A percentile compares a stretch with the other conserved stretches of the same genome.
phyloP scores from a whole-genome alignment of 2,888 invertebrate genomes.

The Cantharis flavilabris region DNA sequence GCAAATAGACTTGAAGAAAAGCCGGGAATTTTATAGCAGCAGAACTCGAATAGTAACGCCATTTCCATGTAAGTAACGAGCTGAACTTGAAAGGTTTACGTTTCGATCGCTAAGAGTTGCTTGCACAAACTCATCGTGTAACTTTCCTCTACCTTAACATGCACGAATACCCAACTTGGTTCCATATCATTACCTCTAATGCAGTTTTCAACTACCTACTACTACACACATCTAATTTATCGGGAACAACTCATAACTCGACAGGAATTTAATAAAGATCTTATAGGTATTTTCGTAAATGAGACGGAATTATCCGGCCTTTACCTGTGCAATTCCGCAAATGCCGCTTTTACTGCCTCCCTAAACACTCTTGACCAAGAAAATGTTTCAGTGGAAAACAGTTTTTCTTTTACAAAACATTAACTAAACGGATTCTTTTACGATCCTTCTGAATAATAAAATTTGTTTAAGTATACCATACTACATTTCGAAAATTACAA shows the following conservation, averaged over 20 bases:
- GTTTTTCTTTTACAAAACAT: constrained; percentile 4
- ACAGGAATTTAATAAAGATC: constrained; percentile 36
- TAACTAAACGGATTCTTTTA: neutral
- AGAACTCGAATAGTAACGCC: constrained; percentile 32
- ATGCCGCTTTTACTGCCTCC: constrained; percentile 19
- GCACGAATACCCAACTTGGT: constrained; percentile 37
- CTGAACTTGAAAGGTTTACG: constrained; percentile 29
- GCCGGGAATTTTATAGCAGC: constrained; percentile 28
- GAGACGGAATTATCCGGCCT: constrained; percentile 26
- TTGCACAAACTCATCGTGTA: constrained; percentile 33
- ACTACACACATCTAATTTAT: constrained; percentile 35
- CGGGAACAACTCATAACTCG: constrained; percentile 32
- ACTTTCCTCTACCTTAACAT: constrained; percentile 28
- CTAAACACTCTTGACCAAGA: constrained; percentile 18
- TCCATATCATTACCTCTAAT: constrained; percentile 40
- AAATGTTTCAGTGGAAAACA: neutral
- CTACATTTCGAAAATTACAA: neutral
- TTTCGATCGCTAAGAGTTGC: constrained; percentile 29
- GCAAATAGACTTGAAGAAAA: constrained; percentile 31
- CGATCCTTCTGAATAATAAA: neutral
- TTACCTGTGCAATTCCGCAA: constrained; percentile 29
- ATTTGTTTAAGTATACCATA: neutral
- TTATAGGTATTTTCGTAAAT: constrained; percentile 29
- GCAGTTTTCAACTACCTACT: constrained; percentile 41
- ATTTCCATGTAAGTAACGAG: constrained; percentile 31